Evolutionary conservation across 2,888 invertebrate species (phyloP).

Genomic region (Tolmerus cingulatus): DNA sequence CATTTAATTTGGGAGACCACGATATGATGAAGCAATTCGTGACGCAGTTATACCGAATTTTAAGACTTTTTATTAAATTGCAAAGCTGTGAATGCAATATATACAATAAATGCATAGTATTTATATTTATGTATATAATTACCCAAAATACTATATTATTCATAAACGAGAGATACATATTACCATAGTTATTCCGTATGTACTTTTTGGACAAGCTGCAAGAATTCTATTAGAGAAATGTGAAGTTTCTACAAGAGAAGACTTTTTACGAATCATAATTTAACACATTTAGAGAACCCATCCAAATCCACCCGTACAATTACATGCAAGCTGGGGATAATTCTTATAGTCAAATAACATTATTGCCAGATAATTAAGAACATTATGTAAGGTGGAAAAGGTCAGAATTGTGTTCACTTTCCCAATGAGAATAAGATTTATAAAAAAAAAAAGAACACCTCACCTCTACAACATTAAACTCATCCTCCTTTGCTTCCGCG

Average conservation of each 20-base stretch:
- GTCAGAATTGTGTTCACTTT: not conserved
- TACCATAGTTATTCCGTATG: no score
- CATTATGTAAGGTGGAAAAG: not conserved
- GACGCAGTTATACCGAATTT: no score
- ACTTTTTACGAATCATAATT: not conserved
- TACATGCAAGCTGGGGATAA: not conserved
- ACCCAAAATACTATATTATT: no score
- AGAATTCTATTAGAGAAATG: not conserved
- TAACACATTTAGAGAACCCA: not conserved
- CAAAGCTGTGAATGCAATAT: no score
- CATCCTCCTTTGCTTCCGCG: slow-evolving; percentile 80
- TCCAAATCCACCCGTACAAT: not conserved
- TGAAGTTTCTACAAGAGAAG: not conserved
- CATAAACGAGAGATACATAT: no score
- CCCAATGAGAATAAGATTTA: not conserved
- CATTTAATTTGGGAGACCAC: no score
- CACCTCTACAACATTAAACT: slow-evolving; percentile 81
- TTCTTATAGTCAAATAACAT: not conserved
- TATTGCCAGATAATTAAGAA: not conserved
- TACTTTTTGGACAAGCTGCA: no score
- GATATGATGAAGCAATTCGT: no score
- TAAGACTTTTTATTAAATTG: no score
- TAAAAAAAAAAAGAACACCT: slow-evolving; percentile 36
- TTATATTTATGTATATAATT: no score
- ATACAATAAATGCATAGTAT: no score